Evolutionary conservation across 2,888 invertebrate genomes (phyloP).

Genomic region (Aleiodes leptofemur): DNA sequence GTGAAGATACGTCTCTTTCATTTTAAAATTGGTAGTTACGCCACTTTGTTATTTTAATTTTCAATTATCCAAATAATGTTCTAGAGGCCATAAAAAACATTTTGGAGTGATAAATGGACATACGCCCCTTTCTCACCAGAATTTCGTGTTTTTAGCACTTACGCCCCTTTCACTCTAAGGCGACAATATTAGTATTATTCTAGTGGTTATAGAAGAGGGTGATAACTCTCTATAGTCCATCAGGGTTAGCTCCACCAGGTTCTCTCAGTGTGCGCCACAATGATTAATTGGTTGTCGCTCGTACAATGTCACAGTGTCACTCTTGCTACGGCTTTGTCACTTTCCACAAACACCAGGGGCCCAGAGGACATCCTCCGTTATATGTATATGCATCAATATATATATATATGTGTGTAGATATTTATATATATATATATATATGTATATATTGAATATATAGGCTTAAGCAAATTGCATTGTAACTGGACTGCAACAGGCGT

Average conservation of each 20-base stretch:
- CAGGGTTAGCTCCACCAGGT: conserved; percentile 27
- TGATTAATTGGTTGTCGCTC: conserved; percentile 75
- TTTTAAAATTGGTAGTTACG: too few relatives aligned
- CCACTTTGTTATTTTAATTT: too few relatives aligned
- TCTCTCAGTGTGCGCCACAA: conserved; percentile 58
- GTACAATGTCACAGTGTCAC: conserved; percentile 74
- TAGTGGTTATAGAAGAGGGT: conserved; percentile 65
- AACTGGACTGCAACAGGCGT: conserved; percentile 75
- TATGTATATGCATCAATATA: conserved; percentile 28
- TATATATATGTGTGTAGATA: conserved; percentile 6
- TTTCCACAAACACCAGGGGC: conserved; percentile 68
- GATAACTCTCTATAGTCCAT: conserved; percentile 44
- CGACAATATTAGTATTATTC: conserved; percentile 49
- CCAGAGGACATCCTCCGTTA: conserved; percentile 34
- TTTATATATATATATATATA: conserved; percentile 21
- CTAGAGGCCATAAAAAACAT: too few relatives aligned
- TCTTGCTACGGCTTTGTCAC: conserved; percentile 75
- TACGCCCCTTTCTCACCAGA: too few relatives aligned
- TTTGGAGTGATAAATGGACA: too few relatives aligned
- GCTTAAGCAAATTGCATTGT: conserved; percentile 74
- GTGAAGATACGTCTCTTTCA: too few relatives aligned
- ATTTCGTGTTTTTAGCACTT: too few relatives aligned
- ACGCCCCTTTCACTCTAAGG: too few relatives aligned
- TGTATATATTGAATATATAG: conserved; percentile 42
- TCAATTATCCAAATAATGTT: too few relatives aligned